phyloP scores from a whole-genome alignment of 2,888 invertebrate species.

The Lochmaea crataegi region DNA sequence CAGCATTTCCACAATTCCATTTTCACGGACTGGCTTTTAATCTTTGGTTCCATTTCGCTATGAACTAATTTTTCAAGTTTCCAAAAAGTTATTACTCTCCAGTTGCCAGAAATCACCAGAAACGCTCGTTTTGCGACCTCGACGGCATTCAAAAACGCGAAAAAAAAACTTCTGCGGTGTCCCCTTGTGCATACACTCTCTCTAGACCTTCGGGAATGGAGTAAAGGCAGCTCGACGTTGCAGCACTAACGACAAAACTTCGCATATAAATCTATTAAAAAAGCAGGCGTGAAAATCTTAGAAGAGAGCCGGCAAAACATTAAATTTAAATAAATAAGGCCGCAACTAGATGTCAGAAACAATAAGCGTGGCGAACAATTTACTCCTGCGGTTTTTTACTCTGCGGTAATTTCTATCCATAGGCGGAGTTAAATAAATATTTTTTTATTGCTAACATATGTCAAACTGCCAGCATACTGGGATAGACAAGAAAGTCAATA shows the following conservation, averaged over 20 bases:
- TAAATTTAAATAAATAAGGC: constrained; percentile 59
- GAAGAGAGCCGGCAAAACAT: constrained; percentile 47
- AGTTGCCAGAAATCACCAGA: constrained; percentile 21
- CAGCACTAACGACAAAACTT: constrained; percentile 38
- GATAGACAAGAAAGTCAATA: no score
- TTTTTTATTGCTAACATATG: background rate
- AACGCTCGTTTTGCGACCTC: constrained; percentile 16
- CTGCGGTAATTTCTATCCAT: constrained; percentile 27
- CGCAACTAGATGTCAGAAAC: constrained; percentile 55
- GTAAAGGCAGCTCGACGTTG: constrained; percentile 22
- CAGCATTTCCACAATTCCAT: background rate
- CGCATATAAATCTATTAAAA: constrained; percentile 52
- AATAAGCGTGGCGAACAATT: constrained; percentile 55
- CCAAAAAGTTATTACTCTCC: constrained; percentile 16
- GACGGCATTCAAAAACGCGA: constrained; percentile 21
- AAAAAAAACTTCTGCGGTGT: constrained; percentile 8
- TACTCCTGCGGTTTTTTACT: constrained; percentile 46
- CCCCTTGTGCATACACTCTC: constrained; percentile 24
- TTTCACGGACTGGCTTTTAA: constrained; percentile 1
- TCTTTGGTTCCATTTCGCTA: background rate
- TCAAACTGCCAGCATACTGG: background rate
- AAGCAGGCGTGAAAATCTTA: constrained; percentile 40
- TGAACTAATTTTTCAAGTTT: constrained; percentile 13
- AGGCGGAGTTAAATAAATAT: constrained; percentile 14
- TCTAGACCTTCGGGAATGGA: constrained; percentile 16